Evolutionary conservation across 2,888 invertebrate genomes (phyloP).

Genomic region (Drosophila planitibia): DNA sequence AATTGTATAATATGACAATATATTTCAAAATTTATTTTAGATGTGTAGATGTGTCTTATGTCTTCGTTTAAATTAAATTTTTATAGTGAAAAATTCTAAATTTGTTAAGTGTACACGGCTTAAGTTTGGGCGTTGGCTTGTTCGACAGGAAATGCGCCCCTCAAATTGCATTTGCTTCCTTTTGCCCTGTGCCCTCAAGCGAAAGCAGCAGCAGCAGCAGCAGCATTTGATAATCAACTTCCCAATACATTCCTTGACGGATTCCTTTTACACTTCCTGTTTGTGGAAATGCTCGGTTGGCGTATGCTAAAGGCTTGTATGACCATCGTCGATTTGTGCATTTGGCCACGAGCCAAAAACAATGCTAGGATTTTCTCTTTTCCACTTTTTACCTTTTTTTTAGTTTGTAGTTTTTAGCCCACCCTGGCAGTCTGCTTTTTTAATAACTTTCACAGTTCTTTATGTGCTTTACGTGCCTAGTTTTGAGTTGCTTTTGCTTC

Average conservation of each 20-base stretch:
- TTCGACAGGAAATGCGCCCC: constrained; percentile 45
- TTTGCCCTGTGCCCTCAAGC: constrained; percentile 16
- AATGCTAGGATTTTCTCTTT: background rate
- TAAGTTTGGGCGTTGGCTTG: constrained; percentile 17
- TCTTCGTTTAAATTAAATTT: background rate
- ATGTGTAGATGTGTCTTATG: background rate
- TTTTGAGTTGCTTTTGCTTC: constrained; percentile 15
- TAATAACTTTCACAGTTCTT: constrained; percentile 71
- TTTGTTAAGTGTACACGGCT: background rate
- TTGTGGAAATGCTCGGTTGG: constrained; percentile 47
- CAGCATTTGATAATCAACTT: constrained; percentile 12
- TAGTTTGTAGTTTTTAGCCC: constrained; percentile 27
- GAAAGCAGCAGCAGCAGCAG: constrained; percentile 3
- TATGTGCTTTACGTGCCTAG: constrained; percentile 67
- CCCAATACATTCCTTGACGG: constrained; percentile 45
- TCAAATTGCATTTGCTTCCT: constrained; percentile 66
- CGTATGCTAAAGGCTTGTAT: constrained; percentile 42
- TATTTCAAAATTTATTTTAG: background rate
- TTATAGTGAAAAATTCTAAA: too few species aligned
- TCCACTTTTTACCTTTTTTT: background rate
- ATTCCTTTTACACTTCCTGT: constrained; percentile 48
- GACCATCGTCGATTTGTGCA: constrained; percentile 64
- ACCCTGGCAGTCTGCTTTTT: constrained; percentile 47
- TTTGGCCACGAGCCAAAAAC: constrained; percentile 59
- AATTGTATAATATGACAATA: too few species aligned